Evolutionary conservation across 2,113 vertebrate genomes (phyloP).

Genomic region (Sialia sialis): DNA sequence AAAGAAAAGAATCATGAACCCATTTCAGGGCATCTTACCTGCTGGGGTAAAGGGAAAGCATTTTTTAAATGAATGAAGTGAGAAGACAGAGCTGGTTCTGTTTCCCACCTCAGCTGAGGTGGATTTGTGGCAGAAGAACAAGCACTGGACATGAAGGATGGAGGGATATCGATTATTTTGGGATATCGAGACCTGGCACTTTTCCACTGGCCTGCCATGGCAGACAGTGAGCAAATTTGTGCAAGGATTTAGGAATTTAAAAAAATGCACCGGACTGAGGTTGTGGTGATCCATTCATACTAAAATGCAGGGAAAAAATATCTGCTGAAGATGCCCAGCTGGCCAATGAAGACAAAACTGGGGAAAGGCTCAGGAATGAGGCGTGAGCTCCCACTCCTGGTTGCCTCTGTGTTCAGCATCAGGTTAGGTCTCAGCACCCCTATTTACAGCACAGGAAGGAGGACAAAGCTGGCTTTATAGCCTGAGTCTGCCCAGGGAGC

Average conservation of each 20-base stretch:
- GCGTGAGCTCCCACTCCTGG: constrained; percentile 23
- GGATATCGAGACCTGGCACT: background rate
- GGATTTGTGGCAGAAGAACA: background rate
- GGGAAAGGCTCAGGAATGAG: background rate
- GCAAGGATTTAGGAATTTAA: background rate
- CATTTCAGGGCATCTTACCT: background rate
- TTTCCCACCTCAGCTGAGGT: background rate
- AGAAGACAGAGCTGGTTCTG: background rate
- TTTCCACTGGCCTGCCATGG: background rate
- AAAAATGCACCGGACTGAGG: too few species aligned
- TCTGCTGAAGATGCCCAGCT: background rate
- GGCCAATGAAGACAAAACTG: background rate
- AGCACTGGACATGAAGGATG: background rate
- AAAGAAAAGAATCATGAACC: too few species aligned
- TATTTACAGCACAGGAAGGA: rapidly evolving
- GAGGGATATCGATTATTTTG: background rate
- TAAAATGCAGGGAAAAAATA: background rate
- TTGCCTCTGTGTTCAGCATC: background rate
- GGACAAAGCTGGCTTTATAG: background rate
- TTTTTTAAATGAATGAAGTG: rapidly evolving
- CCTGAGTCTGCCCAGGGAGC: background rate
- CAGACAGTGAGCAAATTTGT: background rate
- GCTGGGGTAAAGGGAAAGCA: background rate
- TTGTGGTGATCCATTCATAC: background rate
- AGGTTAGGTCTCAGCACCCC: background rate